Percentiles rank a stretch among this genome's conserved stretches.
Evolutionary conservation across 1,140 invertebrate species (phyloP).

Genomic region (Drosophila subpulchrella): DNA sequence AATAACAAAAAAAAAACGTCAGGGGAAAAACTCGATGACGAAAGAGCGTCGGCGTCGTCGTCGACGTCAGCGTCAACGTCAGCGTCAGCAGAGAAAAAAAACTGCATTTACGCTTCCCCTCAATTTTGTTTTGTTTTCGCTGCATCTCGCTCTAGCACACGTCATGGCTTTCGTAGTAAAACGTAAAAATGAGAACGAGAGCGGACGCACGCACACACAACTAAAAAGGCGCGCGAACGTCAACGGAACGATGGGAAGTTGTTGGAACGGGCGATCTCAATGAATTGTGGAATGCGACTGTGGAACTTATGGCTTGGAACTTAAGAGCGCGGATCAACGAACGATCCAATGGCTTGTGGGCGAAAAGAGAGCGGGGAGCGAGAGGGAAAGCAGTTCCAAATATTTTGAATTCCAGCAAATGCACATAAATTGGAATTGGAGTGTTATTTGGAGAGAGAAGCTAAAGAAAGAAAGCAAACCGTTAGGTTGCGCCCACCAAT

Average conservation of each 20-base stretch:
- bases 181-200: constrained; percentile 66
- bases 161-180: constrained; percentile 67
- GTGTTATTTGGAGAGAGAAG: no score
- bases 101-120: constrained; percentile 41
- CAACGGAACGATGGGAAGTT: constrained; percentile 43
- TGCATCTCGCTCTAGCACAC: constrained; percentile 51
- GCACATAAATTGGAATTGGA: constrained; percentile 15
- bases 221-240: constrained; percentile 63
- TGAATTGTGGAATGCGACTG: constrained; percentile 31
- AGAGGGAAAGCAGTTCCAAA: constrained; percentile 18
- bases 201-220: constrained; percentile 36
- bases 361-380: neutral
- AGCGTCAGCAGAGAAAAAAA: constrained; percentile 2
- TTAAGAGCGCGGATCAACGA: constrained; percentile 28
- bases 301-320: constrained; percentile 7
- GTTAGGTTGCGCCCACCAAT: neutral
- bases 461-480: constrained; percentile 1
- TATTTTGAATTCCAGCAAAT: constrained; percentile 44
- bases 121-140: constrained; percentile 76
- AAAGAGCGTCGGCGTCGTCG: constrained; percentile 32
- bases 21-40: constrained; percentile 53
- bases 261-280: constrained; percentile 41
- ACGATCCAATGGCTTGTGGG: constrained; percentile 5
- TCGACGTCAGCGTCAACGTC: constrained; percentile 1
- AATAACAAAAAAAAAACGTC: constrained; percentile 4